phyloP scores from a whole-genome alignment of 2,113 vertebrate genomes.

The Heterochromis multidens region DNA sequence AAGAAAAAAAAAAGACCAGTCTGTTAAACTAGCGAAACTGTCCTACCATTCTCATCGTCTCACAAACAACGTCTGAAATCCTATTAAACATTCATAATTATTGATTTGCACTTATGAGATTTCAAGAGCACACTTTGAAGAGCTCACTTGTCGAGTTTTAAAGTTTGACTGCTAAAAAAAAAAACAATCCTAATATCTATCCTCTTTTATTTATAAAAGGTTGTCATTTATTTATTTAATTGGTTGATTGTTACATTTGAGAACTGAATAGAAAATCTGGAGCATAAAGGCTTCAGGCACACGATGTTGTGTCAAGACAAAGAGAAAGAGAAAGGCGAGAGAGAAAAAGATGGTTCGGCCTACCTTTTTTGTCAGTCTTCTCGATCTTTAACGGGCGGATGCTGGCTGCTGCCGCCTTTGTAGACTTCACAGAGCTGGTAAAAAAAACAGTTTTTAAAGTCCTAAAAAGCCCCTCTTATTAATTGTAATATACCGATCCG shows the following conservation, averaged over 20 bases:
- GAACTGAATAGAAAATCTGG: not conserved
- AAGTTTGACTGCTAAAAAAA: not conserved
- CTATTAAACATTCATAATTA: not conserved
- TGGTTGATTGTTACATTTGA: not conserved
- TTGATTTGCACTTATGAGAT: not conserved
- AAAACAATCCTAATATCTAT: not conserved
- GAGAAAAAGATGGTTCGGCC: slow-evolving; percentile 6
- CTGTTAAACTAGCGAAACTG: not conserved
- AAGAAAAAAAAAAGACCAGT: not conserved
- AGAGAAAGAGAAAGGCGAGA: not conserved
- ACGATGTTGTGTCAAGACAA: not conserved
- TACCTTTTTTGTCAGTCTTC: slow-evolving; percentile 33
- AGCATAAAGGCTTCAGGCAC: not conserved
- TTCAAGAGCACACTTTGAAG: not conserved
- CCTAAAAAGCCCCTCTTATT: not conserved
- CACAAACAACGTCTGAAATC: not conserved
- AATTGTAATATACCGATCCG: not conserved
- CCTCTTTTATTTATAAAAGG: not conserved
- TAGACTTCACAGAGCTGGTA: not conserved
- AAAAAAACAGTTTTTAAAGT: not conserved
- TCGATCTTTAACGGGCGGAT: slow-evolving; percentile 28
- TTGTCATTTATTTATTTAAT: not conserved
- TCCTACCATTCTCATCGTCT: not conserved
- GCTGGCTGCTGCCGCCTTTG: not conserved
- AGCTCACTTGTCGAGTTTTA: not conserved